Percentiles rank a stretch among this genome's conserved stretches.
These are phyloP conservation scores for Chironomus striatipennis DNA, from an alignment of 1,140 invertebrate genomes.

Conservation along the genomic window DNA sequence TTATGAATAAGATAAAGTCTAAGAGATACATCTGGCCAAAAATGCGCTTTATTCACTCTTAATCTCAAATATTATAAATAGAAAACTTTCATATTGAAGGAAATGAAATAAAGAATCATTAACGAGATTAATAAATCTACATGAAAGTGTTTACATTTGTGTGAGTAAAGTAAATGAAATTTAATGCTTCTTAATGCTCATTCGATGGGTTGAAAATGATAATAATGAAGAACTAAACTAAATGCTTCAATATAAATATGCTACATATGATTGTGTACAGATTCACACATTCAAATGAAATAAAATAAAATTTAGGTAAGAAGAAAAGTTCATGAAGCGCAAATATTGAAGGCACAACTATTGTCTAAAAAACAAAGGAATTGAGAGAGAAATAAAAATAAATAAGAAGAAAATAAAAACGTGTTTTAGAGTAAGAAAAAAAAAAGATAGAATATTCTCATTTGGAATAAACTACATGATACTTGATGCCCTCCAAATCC, in stretches of 20 bases:
- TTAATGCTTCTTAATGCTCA: background rate
- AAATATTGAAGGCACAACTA: slow-evolving; percentile 7
- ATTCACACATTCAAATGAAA: no score
- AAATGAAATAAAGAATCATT: slow-evolving; percentile 6
- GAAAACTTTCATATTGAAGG: background rate
- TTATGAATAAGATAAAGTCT: no score
- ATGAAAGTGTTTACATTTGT: background rate
- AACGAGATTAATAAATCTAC: background rate
- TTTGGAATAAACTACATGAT: no score
- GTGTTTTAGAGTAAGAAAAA: background rate
- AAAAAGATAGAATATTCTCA: background rate
- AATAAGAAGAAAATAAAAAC: background rate
- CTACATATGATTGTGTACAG: no score
- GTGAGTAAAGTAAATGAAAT: background rate
- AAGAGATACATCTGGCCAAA: no score
- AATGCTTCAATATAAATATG: background rate
- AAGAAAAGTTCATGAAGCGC: background rate
- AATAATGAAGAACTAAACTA: background rate
- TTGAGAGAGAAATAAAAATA: background rate
- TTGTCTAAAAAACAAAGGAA: background rate
- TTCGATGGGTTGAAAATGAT: background rate
- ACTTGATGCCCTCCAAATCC: background rate
- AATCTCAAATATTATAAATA: background rate
- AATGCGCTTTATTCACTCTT: no score
- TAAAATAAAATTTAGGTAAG: no score